Percentiles rank a stretch among this genome's conserved stretches.
Evolutionary conservation across 2,113 vertebrate species (phyloP).

Genomic region (Syrmaticus mikado): DNA sequence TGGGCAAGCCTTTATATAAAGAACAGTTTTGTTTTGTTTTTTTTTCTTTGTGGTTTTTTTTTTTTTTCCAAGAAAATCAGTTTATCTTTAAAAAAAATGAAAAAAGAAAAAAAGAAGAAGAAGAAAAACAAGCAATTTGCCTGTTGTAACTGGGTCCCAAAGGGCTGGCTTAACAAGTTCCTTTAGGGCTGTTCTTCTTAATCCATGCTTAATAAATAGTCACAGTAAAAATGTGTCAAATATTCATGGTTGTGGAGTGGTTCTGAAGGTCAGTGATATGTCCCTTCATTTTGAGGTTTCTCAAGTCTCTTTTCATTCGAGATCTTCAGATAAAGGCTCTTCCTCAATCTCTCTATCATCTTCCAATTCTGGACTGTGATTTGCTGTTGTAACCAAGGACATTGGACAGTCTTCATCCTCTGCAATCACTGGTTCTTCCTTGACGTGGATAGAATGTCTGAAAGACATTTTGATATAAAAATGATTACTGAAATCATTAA

Average conservation of each 20-base stretch:
- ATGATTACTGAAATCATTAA: not conserved
- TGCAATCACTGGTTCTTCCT: slow-evolving; percentile 97
- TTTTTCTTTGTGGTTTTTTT: slow-evolving; percentile 23
- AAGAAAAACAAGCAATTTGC: slow-evolving; percentile 85
- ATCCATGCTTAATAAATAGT: slow-evolving; percentile 99
- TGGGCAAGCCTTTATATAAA: slow-evolving; percentile 88
- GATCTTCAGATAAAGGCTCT: slow-evolving; percentile 98
- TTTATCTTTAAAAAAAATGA: slow-evolving; percentile 83
- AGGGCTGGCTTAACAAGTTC: slow-evolving; percentile 95
- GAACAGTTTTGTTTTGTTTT: slow-evolving; percentile 76
- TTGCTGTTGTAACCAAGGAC: slow-evolving; percentile 98
- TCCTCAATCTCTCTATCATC: slow-evolving; percentile 99
- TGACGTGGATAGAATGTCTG: slow-evolving; percentile 95
- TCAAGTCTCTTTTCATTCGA: slow-evolving; percentile 90
- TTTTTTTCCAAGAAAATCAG: slow-evolving; percentile 83
- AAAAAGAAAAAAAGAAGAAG: slow-evolving; percentile 73
- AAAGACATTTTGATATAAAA: slow-evolving; percentile 55
- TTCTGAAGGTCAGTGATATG: slow-evolving; percentile 90
- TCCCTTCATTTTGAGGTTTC: slow-evolving; percentile 85
- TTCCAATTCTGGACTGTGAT: slow-evolving; percentile 98
- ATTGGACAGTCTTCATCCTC: slow-evolving; percentile 99
- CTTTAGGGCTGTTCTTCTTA: slow-evolving; percentile 92
- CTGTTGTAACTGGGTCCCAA: slow-evolving; percentile 89
- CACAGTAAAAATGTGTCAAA: slow-evolving; percentile 94
- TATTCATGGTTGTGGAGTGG: slow-evolving; percentile 91